Evolutionary conservation across 1,140 invertebrate genomes (phyloP).

Genomic region (Magallana angulata): DNA sequence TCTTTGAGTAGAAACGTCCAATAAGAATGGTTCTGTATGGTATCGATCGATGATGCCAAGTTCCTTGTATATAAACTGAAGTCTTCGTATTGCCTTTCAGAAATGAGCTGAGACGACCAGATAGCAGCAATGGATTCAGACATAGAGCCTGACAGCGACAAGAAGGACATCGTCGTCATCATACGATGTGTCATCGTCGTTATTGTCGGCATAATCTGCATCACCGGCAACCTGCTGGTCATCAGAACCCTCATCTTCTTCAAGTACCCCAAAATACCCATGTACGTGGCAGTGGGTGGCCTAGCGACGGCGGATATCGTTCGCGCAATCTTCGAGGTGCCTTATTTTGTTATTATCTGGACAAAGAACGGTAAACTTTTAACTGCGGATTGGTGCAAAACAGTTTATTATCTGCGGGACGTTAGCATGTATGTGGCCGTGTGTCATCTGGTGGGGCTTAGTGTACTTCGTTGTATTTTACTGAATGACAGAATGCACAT

Average conservation of each 20-base stretch:
- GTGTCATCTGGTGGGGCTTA: conserved; percentile 70
- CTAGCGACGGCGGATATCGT: conserved; percentile 69
- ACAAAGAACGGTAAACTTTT: conserved; percentile 55
- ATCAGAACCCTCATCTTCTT: conserved; percentile 67
- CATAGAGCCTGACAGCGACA: conserved; percentile 14
- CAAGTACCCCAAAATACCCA: conserved; percentile 64
- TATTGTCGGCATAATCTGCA: conserved; percentile 68
- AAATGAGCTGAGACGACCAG: conserved; percentile 64
- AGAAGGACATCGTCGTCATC: conserved; percentile 43
- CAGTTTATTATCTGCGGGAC: conserved; percentile 65
- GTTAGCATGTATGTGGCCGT: conserved; percentile 66
- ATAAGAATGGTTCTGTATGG: neutral
- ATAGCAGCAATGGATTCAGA: conserved; percentile 64
- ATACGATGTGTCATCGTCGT: conserved; percentile 66
- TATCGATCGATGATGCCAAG: neutral
- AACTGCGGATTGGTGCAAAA: conserved; percentile 70
- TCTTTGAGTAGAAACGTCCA: neutral
- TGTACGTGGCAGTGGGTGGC: conserved; percentile 70
- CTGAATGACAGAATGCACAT: conserved; percentile 69
- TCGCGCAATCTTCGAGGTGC: conserved; percentile 65
- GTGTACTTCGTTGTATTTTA: conserved; percentile 71
- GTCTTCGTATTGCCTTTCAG: neutral
- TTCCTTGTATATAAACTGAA: neutral
- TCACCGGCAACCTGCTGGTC: conserved; percentile 71
- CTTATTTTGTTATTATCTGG: conserved; percentile 65